These are phyloP conservation scores for Lytechinus variegatus DNA, from an alignment of 35 echinoderm and acorn worm genomes.

Conservation along the genomic window DNA sequence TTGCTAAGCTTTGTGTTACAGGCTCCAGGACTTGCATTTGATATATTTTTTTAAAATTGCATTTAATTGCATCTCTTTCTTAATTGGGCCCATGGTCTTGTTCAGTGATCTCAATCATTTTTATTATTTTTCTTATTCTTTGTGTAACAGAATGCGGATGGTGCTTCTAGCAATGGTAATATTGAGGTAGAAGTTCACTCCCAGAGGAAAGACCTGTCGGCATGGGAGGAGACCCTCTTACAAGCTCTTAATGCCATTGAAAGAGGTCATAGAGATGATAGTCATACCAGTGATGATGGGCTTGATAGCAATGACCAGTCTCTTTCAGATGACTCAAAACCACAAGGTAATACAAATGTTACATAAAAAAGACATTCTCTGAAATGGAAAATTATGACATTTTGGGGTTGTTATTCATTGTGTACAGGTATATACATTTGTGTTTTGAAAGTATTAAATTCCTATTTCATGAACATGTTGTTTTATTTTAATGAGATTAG, in stretches of 20 bases:
- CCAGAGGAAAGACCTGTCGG: conserved; percentile 54
- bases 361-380: neutral
- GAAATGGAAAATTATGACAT: neutral
- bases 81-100: neutral
- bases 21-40: no score
- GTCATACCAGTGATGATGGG: conserved; percentile 15
- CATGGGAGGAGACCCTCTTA: conserved; percentile 67
- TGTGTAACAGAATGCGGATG: conserved; percentile 23
- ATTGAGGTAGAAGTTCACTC: conserved; percentile 71
- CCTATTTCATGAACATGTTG: no score
- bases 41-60: no score
- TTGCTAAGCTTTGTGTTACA: no score
- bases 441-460: no score
- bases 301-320: neutral
- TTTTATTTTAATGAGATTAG: no score
- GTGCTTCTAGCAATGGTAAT: conserved; percentile 20
- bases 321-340: conserved; percentile 5
- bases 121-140: neutral
- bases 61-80: no score
- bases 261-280: neutral
- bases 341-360: conserved; percentile 7
- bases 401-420: neutral
- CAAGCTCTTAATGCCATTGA: conserved; percentile 70
- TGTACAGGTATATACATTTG: no score
- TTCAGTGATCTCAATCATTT: neutral